A percentile compares a stretch with the other conserved stretches of the same genome.
These are phyloP conservation scores for Anthoscopus minutus DNA, from an alignment of 2,113 vertebrate genomes.

Conservation along the genomic window DNA sequence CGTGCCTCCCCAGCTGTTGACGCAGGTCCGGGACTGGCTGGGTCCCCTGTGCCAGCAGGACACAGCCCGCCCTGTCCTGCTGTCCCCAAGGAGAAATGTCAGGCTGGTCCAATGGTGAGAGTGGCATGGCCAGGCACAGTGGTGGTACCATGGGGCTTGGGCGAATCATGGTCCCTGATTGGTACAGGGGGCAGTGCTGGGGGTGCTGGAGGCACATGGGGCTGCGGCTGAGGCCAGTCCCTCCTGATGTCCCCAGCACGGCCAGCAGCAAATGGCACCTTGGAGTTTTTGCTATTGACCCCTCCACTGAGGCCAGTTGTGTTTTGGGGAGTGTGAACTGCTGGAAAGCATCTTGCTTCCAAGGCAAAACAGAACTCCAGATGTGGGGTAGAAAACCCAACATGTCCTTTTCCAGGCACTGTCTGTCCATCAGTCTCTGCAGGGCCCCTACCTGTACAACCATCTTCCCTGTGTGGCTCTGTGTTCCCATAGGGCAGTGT, in stretches of 20 bases:
- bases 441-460: background rate
- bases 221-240: background rate
- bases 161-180: background rate
- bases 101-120: background rate
- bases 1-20: background rate
- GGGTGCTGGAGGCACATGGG: rapidly evolving
- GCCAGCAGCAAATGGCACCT: background rate
- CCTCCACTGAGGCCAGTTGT: rapidly evolving
- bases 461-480: background rate
- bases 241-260: background rate
- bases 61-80: background rate
- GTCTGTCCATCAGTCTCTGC: background rate
- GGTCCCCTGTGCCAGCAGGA: background rate
- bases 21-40: background rate
- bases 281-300: background rate
- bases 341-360: background rate
- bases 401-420: rapidly evolving
- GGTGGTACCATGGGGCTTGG: background rate
- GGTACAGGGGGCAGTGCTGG: background rate
- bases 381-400: background rate
- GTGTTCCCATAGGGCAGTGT: rapidly evolving
- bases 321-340: background rate
- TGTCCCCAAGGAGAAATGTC: background rate
- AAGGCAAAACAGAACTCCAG: background rate
- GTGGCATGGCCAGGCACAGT: background rate